Base-by-base conservation (phyloP, 1,140 invertebrate genomes). In the Ips typographus region DNA sequence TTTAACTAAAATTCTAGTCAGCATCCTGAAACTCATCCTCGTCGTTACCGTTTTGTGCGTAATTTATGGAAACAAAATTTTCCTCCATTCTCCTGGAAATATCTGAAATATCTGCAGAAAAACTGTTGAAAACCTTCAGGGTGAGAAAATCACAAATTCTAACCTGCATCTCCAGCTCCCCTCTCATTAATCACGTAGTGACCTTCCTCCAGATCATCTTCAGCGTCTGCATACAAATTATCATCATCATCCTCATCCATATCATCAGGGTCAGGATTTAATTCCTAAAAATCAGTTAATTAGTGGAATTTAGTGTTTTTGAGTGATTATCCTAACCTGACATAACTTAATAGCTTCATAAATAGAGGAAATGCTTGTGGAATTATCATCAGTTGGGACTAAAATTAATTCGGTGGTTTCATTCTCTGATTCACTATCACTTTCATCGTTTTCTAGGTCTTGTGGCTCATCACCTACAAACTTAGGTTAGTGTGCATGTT, bases 291-390 rank as follows among this genome's bases (percentile, higher is more conserved):
- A 42, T 36, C 41, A 49, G 44, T 49, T 49, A 49, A 8, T 1
- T 49, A 8, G 44, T 49, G 1, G 6, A 0, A 3, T 49, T 22
- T 8, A 49, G 3, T 22, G 44, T 1, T 49, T 1, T 3, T 8
- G 22, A 49, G 6, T 3, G 3, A 49, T 49, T 49, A 59, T 38
- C 40, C 57, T 49, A 40, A 85, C 84, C 79, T 91, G 89, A 75
- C 90, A 91, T 40, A 86, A 80, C 70, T 82, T 86, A 83, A 92
- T 86, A n/a, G 89, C 87, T 73, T 85, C 78, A 79, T 88, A 92
- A 83, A 91, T 87, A 41, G 8, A n/a, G 41, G 37, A 2, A 39
- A 44, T 38, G 47, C 5, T 49, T 36, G 41, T 8, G 7, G 41
- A 41, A 77, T 90, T 85, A 59, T 72, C 55, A 39, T 73, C 67